Conservation (phyloP, 2,797 vertebrate genomes). For the Falco novaeseelandiae region DNA sequence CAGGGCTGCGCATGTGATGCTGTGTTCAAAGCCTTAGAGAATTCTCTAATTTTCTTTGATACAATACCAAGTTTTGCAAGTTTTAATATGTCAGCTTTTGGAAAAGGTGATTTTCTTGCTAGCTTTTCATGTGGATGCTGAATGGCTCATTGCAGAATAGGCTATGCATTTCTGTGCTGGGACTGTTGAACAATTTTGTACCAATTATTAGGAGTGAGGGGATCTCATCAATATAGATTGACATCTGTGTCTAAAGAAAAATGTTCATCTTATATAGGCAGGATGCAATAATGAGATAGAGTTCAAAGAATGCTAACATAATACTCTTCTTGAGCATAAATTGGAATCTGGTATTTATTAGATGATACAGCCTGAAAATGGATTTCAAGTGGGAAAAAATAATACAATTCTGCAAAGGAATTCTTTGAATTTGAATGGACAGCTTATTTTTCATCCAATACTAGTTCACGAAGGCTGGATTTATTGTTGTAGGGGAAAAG, state of each 20-base stretch:
- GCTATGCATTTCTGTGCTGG: neutral
- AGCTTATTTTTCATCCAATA: neutral
- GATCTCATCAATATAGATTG: neutral
- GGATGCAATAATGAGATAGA: neutral
- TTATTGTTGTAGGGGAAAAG: neutral
- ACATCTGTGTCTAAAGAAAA: constrained; percentile 20
- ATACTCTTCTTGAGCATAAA: neutral
- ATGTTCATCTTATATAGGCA: neutral
- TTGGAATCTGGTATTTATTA: neutral
- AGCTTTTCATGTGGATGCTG: neutral
- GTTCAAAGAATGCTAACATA: neutral
- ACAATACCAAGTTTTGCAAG: neutral
- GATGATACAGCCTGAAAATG: neutral
- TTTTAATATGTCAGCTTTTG: neutral
- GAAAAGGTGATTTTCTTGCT: neutral
- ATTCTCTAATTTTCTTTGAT: neutral
- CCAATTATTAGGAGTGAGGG: neutral
- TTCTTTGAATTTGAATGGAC: neutral
- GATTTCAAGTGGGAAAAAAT: neutral
- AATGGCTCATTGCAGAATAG: neutral
- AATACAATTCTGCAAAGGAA: neutral
- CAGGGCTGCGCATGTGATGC: neutral
- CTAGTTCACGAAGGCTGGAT: neutral
- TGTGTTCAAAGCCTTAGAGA: neutral
- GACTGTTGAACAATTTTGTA: neutral